Conservation (phyloP, 1,140 invertebrate species). For the Rhopalosiphum padi region DNA sequence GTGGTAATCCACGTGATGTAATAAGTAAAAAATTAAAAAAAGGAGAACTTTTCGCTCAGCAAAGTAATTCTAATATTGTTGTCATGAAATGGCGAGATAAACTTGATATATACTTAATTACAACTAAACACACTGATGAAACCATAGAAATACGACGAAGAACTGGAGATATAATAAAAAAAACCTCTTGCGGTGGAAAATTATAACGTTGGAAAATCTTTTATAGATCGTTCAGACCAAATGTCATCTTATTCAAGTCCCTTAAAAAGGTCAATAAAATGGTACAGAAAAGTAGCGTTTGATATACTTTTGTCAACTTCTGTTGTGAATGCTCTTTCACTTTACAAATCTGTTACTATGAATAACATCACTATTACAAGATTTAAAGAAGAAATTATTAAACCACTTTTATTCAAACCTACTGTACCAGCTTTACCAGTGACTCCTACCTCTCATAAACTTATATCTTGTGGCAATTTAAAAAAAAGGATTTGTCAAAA, state of each 20-base stretch:
- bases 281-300: neutral
- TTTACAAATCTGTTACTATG: constrained; percentile 8
- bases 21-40: constrained; percentile 59
- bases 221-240: constrained; percentile 30
- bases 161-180: constrained; percentile 14
- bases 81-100: constrained; percentile 61
- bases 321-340: constrained; percentile 13
- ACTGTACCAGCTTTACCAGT: neutral
- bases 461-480: neutral
- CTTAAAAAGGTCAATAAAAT: constrained; percentile 15
- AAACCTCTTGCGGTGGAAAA: constrained; percentile 30
- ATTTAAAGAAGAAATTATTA: constrained; percentile 16
- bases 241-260: constrained; percentile 15
- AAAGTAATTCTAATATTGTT: constrained; percentile 56
- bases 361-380: constrained; percentile 31
- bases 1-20: constrained; percentile 60
- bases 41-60: constrained; percentile 48
- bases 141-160: constrained; percentile 1
- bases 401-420: neutral
- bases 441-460: neutral
- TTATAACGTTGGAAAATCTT: constrained; percentile 46
- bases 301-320: constrained; percentile 10
- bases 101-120: constrained; percentile 56
- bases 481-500: constrained; percentile 18
- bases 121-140: constrained; percentile 13